Base-by-base conservation (phyloP, 2,888 invertebrate genomes). In the Drosophila buzzatii region DNA sequence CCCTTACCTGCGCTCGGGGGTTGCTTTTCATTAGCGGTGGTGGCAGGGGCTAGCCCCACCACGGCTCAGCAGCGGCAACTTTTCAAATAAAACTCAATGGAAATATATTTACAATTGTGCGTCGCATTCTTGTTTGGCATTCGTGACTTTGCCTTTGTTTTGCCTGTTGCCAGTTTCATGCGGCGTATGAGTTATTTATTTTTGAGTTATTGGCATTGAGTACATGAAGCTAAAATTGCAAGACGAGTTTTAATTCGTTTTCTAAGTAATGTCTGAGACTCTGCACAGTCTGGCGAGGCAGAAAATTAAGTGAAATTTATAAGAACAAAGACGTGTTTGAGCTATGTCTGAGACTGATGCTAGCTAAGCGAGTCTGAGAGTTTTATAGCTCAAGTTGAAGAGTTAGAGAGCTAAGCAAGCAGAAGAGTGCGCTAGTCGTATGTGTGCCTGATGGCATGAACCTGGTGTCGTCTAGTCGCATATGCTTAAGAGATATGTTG, bases 41-140 rank as follows among this genome's bases (percentile, higher is more conserved):
- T 68, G 78, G 76, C 52, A 23, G 23, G 27, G 27, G 27, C 27
- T 27, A 4, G 4, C 27, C 42, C 51, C 33, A 37, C 52, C 5
- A 6, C 6, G 2, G 12, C 44, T 12, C 20, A 1, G 47, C 31
- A 31, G 31, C 56, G 85, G 31, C 57, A 87, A 85, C 89, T 87
- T 88, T 88, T 88, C 83, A 81, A 85, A 88, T 88, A 83, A 88
- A 88, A 89, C 83, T 85, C 86, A 79, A 87, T 85, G 87, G 76
- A 68, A 73, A 83, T 83, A 89, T 83, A 86, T 89, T 90, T 85
- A 89, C 87, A 89, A 85, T 89, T 83, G 76, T 67, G 66, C 68
- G 66, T 41, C 73, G 58, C 52, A 68, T 69, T 73, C 70, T 60
- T 81, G 73, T 87, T 81, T 84, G 81, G 73, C 81, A 81, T 71